Conservation (phyloP, 2,888 invertebrate genomes). For the Drosophila tanythrix region DNA sequence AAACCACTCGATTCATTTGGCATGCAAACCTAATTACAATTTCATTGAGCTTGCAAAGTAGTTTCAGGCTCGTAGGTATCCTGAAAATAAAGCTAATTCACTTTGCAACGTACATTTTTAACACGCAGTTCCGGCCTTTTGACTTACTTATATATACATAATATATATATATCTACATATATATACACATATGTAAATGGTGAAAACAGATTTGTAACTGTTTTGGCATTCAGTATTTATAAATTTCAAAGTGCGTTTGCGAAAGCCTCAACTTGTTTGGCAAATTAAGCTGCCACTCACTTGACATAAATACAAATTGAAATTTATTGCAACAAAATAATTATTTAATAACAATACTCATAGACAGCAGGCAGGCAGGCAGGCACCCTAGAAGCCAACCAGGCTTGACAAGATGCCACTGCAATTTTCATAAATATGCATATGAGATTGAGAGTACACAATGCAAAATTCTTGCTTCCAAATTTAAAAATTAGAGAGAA, state of each 20-base stretch:
- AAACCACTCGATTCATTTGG: constrained; percentile 70
- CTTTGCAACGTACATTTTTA: constrained; percentile 59
- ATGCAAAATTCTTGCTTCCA: neutral
- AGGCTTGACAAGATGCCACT: constrained; percentile 68
- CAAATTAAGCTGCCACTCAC: constrained; percentile 73
- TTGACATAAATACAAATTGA: constrained; percentile 66
- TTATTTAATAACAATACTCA: constrained; percentile 72
- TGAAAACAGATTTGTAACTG: constrained; percentile 4
- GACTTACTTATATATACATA: neutral
- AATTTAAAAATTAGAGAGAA: neutral
- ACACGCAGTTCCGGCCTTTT: constrained; percentile 24
- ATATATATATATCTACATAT: neutral
- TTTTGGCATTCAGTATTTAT: constrained; percentile 7
- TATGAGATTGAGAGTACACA: constrained; percentile 40
- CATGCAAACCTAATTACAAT: constrained; percentile 74
- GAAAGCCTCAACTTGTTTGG: constrained; percentile 23
- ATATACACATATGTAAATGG: constrained; percentile 10
- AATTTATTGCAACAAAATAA: constrained; percentile 77
- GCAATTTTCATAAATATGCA: constrained; percentile 80
- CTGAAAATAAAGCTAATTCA: constrained; percentile 56
- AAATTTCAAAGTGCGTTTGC: constrained; percentile 6
- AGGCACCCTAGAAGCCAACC: constrained; percentile 19
- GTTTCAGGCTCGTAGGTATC: constrained; percentile 29
- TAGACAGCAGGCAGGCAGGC: constrained; percentile 3
- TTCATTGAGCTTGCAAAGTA: constrained; percentile 61